Evolutionary conservation across 30 jellyfish, hydroid and myxozoan species (phyloP), one percentile per base, ranked within the genome.

Genomic region (Hydractinia symbiolongicarpus): DNA sequence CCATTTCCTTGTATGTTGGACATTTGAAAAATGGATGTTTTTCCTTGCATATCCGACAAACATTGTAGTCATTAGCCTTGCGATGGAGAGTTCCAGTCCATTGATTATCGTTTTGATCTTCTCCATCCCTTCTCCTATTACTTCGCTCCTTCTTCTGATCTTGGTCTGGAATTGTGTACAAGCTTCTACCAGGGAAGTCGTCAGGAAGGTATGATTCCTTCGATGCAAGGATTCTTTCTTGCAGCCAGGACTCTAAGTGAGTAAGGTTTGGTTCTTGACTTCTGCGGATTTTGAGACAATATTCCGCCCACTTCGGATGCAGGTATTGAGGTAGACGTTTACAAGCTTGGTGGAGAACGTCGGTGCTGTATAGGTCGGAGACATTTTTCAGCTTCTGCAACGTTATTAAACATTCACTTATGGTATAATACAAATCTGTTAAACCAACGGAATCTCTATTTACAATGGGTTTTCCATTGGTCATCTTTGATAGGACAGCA

Each of bases 291-390:
- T 11, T 58, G 15, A 58, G 19, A 58, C 69, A 58, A 58, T 58
- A 58, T 16, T 58, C 69, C 19, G 69, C 69, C 69, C 69, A 58
- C 19, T 58, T 58, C 69, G 19, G 15, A 58, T 11, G 19, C 69
- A 58, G 19, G 19, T 58, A 58, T 58, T 13, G 69, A 58, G 69
- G 69, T 11, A 58, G 69, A 11, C 69, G 19, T 58, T 16, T 13
- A 11, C 17, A 11, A 58, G 69, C 69, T 16, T 58, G 69, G 19
- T 3, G 19, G 17, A 58, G 19, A 11, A 58, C 69, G 69, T 58
- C 69, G 69, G 69, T 58, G 69, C 69, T 58, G 69, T 58, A 58
- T 13, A 58, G 15, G 69, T 58, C 19, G 15, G 69, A 58, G 19
- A 16, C 15, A 16, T 58, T 0, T 0, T 58, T 58, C 69, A 58